A percentile compares a stretch with the other conserved stretches of the same genome.
phyloP scores from a whole-genome alignment of 1,140 invertebrate genomes.

The Trachymyrmex cornetzi region DNA sequence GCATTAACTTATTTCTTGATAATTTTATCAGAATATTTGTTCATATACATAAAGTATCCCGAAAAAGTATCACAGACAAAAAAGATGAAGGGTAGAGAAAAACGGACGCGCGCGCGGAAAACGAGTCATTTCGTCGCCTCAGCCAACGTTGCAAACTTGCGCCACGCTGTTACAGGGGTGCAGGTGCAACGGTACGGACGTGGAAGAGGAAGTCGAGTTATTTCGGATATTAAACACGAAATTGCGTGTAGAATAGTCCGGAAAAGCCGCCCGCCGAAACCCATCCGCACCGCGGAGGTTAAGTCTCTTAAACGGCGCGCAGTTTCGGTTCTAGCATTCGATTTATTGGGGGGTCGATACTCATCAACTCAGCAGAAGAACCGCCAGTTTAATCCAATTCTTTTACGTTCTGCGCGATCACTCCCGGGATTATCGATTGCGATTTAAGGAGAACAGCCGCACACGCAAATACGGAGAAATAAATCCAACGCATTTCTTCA shows the following conservation, averaged over 20 bases:
- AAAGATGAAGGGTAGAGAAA: conserved; percentile 51
- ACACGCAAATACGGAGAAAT: neutral
- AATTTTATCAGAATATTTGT: neutral
- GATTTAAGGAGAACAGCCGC: conserved; percentile 10
- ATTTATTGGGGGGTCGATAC: conserved; percentile 52
- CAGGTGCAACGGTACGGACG: conserved; percentile 55
- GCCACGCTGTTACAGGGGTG: conserved; percentile 9
- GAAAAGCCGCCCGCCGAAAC: conserved; percentile 78
- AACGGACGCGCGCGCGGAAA: conserved; percentile 26
- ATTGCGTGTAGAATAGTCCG: conserved; percentile 82
- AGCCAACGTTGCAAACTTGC: conserved; percentile 43
- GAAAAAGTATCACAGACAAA: conserved; percentile 25
- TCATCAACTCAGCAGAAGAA: conserved; percentile 44
- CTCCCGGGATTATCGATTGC: conserved; percentile 39
- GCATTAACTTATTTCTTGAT: neutral
- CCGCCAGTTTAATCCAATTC: conserved; percentile 45
- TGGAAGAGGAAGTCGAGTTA: conserved; percentile 82
- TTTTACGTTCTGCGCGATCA: conserved; percentile 33
- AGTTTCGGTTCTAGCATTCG: conserved; percentile 61
- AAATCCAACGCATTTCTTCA: conserved; percentile 1
- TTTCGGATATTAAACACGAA: conserved; percentile 84
- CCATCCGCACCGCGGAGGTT: conserved; percentile 40
- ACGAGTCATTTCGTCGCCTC: conserved; percentile 50
- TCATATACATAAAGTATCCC: neutral
- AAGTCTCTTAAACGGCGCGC: conserved; percentile 57